Evolutionary conservation across 2,113 vertebrate species (phyloP).

Genomic region (Silurus glanis): DNA sequence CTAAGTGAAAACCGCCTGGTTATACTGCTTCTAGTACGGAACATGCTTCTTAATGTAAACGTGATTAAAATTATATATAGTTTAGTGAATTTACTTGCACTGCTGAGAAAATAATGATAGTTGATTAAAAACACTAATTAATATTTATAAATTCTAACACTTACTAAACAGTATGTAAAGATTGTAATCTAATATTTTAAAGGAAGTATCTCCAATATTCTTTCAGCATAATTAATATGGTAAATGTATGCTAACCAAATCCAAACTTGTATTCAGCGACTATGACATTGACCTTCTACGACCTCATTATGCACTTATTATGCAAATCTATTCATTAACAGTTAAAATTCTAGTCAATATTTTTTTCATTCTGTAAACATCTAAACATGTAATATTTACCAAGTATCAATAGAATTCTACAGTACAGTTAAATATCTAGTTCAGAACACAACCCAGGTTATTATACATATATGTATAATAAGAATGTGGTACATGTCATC

Average conservation of each 20-base stretch:
- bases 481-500: background rate
- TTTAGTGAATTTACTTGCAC: background rate
- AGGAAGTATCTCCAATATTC: background rate
- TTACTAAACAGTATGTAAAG: background rate
- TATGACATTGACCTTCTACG: constrained; percentile 46
- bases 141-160: background rate
- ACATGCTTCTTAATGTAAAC: background rate
- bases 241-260: constrained; percentile 37
- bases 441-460: background rate
- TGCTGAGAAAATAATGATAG: background rate
- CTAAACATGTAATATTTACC: background rate
- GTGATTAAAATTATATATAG: background rate
- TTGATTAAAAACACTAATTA: background rate
- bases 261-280: constrained; percentile 34
- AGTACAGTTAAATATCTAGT: background rate
- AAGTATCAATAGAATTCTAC: background rate
- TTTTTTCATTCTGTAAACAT: constrained; percentile 22
- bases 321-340: constrained; percentile 46
- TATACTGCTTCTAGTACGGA: background rate
- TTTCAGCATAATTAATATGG: constrained; percentile 17
- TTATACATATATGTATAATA: background rate
- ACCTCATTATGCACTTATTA: constrained; percentile 50
- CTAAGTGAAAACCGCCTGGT: background rate
- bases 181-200: constrained; percentile 5
- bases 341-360: constrained; percentile 17